Percentiles rank a stretch among this genome's conserved stretches.
Conservation (phyloP, 2,888 invertebrate genomes). For the Hyles lineata region DNA sequence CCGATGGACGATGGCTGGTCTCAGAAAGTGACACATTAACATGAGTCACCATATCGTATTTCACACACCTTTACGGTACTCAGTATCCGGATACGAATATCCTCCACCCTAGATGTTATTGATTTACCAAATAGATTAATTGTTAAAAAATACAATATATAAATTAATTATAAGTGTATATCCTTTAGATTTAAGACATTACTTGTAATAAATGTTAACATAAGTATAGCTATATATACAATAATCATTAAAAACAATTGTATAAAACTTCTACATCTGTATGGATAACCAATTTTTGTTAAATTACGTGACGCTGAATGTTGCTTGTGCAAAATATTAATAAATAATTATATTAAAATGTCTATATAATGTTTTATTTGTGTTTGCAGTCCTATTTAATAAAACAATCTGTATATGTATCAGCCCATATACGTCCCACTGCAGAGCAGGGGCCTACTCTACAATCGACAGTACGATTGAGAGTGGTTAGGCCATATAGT, state of each 20-base stretch:
- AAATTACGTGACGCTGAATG: slow-evolving; percentile 59
- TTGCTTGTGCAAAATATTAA: slow-evolving; percentile 61
- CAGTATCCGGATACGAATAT: no score
- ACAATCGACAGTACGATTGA: no score
- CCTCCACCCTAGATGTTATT: neutral
- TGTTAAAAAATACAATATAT: neutral
- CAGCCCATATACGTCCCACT: no score
- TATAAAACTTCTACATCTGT: slow-evolving; percentile 20
- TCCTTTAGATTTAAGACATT: neutral
- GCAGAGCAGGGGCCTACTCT: no score
- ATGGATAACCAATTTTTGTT: slow-evolving; percentile 37
- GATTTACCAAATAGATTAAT: neutral
- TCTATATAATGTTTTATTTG: neutral
- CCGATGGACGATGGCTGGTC: no score
- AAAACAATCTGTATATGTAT: no score
- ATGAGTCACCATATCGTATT: no score
- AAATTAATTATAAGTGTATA: neutral
- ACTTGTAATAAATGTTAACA: neutral
- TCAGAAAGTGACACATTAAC: no score
- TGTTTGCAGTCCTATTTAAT: neutral
- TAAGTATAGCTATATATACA: neutral
- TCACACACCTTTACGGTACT: no score
- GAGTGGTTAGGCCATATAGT: no score
- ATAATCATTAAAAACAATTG: neutral
- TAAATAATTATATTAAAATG: slow-evolving; percentile 36